phyloP scores from a whole-genome alignment of 2,113 vertebrate genomes.

The Xiphorhynchus elegans region DNA sequence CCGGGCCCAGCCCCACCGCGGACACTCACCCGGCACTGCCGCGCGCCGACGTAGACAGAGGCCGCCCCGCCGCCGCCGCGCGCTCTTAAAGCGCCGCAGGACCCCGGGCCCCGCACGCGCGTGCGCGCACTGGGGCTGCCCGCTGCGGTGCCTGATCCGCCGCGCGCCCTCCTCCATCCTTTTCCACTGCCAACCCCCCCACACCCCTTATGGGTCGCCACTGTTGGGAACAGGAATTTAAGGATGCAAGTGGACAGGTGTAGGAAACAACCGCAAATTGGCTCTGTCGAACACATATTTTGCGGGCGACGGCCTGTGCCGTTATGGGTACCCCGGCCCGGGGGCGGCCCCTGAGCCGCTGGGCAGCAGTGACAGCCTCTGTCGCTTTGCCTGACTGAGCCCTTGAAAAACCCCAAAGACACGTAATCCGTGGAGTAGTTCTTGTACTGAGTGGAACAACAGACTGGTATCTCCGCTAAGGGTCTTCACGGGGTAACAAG shows the following conservation, averaged over 20 bases:
- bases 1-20: too few relatives aligned
- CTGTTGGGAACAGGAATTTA: background rate
- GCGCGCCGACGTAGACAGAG: too few relatives aligned
- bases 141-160: too few relatives aligned
- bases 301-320: background rate
- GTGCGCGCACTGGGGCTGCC: too few relatives aligned
- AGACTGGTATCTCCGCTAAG: background rate
- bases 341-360: too few relatives aligned
- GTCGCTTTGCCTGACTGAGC: background rate
- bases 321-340: fast-evolving
- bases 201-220: background rate
- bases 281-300: background rate
- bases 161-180: too few relatives aligned
- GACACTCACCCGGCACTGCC: too few relatives aligned
- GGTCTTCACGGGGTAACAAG: background rate
- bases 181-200: too few relatives aligned
- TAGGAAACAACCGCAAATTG: background rate
- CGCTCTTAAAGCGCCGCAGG: too few relatives aligned
- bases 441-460: background rate
- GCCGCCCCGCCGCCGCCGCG: too few relatives aligned
- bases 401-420: background rate
- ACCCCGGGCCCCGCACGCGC: too few relatives aligned
- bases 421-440: background rate
- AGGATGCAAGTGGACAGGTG: background rate
- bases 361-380: too few relatives aligned